Conservation (phyloP, 2,113 vertebrate genomes). For the Oostethus manadensis region DNA sequence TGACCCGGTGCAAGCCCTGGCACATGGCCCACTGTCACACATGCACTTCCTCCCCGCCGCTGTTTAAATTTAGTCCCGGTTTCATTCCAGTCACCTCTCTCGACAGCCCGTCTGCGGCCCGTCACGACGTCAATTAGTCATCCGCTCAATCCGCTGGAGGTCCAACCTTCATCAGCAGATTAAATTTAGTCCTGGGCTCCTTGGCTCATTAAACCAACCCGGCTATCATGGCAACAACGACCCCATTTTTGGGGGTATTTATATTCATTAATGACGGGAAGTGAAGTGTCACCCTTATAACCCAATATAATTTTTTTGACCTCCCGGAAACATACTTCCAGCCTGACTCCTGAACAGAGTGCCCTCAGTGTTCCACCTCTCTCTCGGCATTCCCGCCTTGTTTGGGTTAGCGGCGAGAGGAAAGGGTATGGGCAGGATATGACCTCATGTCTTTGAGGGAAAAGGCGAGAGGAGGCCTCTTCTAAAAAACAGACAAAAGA, state of each 20-base stretch:
- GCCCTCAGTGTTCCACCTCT: conserved; percentile 44
- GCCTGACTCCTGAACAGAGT: conserved; percentile 43
- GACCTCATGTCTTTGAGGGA: conserved; percentile 85
- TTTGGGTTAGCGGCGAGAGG: conserved; percentile 83
- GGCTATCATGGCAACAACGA: conserved; percentile 29
- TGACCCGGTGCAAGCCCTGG: conserved; percentile 82
- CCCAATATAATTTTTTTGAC: conserved; percentile 2
- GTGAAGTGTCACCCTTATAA: conserved; percentile 9
- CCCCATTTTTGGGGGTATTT: conserved; percentile 29
- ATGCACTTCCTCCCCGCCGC: conserved; percentile 81
- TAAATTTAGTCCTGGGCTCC: conserved; percentile 58
- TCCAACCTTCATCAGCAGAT: conserved; percentile 58
- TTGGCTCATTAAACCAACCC: conserved; percentile 57
- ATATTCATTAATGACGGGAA: conserved; percentile 8
- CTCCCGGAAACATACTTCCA: conserved; percentile 9
- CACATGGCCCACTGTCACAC: conserved; percentile 87
- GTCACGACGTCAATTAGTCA: conserved; percentile 55
- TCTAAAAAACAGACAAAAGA: conserved; percentile 41
- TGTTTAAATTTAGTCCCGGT: conserved; percentile 85
- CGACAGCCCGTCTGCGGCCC: conserved; percentile 47
- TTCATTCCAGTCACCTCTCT: conserved; percentile 74
- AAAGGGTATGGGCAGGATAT: conserved; percentile 88
- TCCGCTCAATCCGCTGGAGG: conserved; percentile 51
- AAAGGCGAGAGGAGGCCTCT: conserved; percentile 71
- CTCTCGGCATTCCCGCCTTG: conserved; percentile 60